Base-by-base conservation (phyloP, 2,113 vertebrate species). In the Carettochelys insculpta region DNA sequence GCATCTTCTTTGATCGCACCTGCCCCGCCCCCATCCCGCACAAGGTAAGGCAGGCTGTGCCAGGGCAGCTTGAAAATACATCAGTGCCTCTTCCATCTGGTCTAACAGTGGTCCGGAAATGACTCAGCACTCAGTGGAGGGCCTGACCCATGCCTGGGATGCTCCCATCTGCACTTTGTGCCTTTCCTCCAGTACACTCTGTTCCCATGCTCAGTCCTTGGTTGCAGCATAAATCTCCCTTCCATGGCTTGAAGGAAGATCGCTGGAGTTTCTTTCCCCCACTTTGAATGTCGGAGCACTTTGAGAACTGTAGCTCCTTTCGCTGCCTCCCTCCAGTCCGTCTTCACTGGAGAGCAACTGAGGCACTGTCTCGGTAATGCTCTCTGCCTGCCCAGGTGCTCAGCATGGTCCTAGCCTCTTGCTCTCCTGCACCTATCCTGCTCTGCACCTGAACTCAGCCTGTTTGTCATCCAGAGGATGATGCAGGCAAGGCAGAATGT, bases 1-100 rank as follows among this genome's bases (percentile, higher is more conserved):
- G 97, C 38, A 97, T 98, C 85, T 94, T 98, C 92, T 98, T 98
- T 65, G 97, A 98, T 95, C 96, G 92, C 86, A 90, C 91, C 87
- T 97, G 98, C 85, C 98, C 98, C 22, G 79, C 48, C 6, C 98
- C 98, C 6, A 58, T 83, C 80, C 96, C 97, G 93, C 97, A 94
- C 89, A 97, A 97, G 98, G 98, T 98, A 94, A 86, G 94, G 38
- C 10, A 52, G 12, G 5, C 52, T 53, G n/a, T 22, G 25, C 54
- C 10, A 22, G 48, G 12, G 13, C 38, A 43, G 52, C 52, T 8
- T 73, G 82, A 45, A 3, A 47, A 8, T 65, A 11, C 48, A 0
- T 41, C 22, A 27, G 16, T 20, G n/a, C 38, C 41, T 10, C 71
- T 16, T 45, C 24, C 25, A 27, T 7, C 24, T 45, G 24, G 71